phyloP scores from a whole-genome alignment of 2,888 invertebrate genomes.

The Acronicta alni region DNA sequence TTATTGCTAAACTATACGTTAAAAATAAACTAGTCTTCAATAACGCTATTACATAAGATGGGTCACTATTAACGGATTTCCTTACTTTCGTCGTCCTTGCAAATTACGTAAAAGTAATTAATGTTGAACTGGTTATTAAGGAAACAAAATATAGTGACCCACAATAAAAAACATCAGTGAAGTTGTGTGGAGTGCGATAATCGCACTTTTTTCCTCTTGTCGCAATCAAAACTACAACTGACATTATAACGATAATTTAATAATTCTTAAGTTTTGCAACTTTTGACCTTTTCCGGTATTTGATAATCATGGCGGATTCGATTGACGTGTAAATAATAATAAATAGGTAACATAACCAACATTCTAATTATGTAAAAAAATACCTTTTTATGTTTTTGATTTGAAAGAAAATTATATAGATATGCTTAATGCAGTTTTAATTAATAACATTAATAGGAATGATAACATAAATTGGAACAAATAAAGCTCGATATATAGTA shows the following conservation, averaged over 20 bases:
- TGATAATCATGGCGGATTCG: background rate
- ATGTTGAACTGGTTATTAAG: constrained; percentile 30
- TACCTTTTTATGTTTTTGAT: too few species aligned
- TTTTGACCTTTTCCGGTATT: background rate
- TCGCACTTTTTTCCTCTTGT: constrained; percentile 35
- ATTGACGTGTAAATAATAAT: too few species aligned
- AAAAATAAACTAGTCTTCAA: constrained; percentile 53
- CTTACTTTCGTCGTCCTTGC: constrained; percentile 61
- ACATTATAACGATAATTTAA: background rate
- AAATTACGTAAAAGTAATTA: constrained; percentile 50
- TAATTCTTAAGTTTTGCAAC: background rate
- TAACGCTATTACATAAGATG: constrained; percentile 67
- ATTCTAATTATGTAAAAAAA: too few species aligned
- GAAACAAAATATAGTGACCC: constrained; percentile 39
- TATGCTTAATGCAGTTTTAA: too few species aligned
- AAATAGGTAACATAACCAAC: too few species aligned
- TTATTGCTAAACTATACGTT: constrained; percentile 56
- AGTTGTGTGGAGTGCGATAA: constrained; percentile 15
- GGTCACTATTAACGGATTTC: constrained; percentile 75
- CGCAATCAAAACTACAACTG: constrained; percentile 8
- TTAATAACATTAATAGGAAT: too few species aligned
- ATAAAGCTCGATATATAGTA: too few species aligned
- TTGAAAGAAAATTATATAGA: too few species aligned
- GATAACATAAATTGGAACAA: too few species aligned
- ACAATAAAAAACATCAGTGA: constrained; percentile 31